Evolutionary conservation across 1,140 invertebrate species (phyloP), one percentile per base, ranked within the genome.

Genomic region (Euwallacea fornicatus): DNA sequence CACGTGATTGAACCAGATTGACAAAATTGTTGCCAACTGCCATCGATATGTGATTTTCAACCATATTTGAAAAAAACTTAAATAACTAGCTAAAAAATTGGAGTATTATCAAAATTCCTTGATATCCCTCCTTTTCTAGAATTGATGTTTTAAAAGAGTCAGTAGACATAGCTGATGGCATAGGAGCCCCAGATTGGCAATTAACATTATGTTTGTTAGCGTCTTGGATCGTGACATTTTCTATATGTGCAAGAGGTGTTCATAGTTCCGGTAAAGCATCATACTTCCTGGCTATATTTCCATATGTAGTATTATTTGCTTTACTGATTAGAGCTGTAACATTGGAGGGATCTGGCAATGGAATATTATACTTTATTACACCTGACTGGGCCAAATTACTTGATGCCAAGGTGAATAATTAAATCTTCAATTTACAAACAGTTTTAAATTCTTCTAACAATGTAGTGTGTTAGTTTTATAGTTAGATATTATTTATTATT

Each of bases 251-350:
- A 62, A 89, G 88, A 76, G 94, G 94, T 42, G 90, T 96, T 0
- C 88, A 89, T 78, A 90, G 88, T 73, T 89, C 89, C 0, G 91
- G 91, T 54, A 92, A 91, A 81, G 90, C 88, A 0, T 86, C 92
- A 0, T 95, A 95, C 78, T 94, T 95, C 79, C 86, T 94, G 1
- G 93, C 93, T 0, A 81, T 94, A 1, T 96, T 95, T 79, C 93
- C 94, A 0, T 96, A 95, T 77, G 83, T 94, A 0, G 87, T 95
- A 10, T 85, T 97, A 72, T 82, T 93, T 6, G 86, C 88, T 1
- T 79, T 96, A 0, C 83, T 96, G 0, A 84, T 92, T 6, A 86
- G 89, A 66, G 90, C 91, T 2, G 83, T 88, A 0, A 93, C 92
- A 0, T 82, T 96, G 58, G 86, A 90, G 7, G 93, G 93, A 1